Evolutionary conservation across 2,113 vertebrate genomes (phyloP), one percentile per base, ranked within the genome.

Genomic region (Polyodon spathula): DNA sequence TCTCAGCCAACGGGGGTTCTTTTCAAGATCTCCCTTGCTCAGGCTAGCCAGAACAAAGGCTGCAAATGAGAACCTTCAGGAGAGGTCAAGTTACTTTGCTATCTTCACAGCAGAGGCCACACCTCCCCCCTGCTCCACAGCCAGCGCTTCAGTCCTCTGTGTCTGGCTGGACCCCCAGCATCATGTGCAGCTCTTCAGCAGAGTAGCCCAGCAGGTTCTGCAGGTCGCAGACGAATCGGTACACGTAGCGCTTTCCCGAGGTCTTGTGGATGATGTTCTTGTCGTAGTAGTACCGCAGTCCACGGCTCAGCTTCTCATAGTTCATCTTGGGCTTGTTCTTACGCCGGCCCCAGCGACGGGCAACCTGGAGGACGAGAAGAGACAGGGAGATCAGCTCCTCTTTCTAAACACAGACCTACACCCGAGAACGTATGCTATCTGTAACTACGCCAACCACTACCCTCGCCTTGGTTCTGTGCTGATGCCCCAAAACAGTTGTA

Each of bases 291-390:
- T 94, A 94, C 66, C 92, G 88, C 7, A 94, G 60, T 0, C 91
- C 92, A 0, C 92, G 83, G 73, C 92, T 94, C 54, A 94, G 79
- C 75, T 94, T 94, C 77, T 94, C 92, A 2, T 94, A 94, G 82
- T 94, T 94, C 92, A 94, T 94, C 81, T 93, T 94, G 56, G 92
- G 91, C 64, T 94, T 94, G 65, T 94, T 94, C 68, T 94, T 94
- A 66, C 92, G 81, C 57, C 86, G 85, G 0, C 92, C 92, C 92
- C 92, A 93, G 5, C 92, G 81, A 9, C 89, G 84, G 1, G 92
- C 92, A 71, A 94, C 92, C 89, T 91, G 66, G 12, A 37, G 17
- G 8, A 54, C 4, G 12, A 39, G 27, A 38, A 6, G 43, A 68
- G 14, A 59, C 14, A 37, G 39, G 6, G 37, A 7, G 6, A 4